Conservation (phyloP, 1,140 invertebrate genomes). For the Samia ricini region DNA sequence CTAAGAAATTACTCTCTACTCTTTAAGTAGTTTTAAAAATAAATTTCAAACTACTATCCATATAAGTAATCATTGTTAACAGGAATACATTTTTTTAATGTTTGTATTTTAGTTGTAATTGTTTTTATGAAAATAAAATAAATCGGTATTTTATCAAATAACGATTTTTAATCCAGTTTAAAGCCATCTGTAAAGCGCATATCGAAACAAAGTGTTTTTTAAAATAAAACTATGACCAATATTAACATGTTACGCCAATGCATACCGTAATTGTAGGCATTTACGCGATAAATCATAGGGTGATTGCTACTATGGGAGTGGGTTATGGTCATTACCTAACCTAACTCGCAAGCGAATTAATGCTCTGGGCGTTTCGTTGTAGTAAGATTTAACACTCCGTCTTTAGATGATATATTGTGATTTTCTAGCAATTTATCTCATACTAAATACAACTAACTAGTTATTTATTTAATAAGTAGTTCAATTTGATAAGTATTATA, state of each 20-base stretch:
- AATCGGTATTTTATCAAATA: no score
- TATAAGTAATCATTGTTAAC: no score
- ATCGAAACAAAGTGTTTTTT: neutral
- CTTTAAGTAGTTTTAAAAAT: neutral
- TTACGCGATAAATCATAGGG: constrained; percentile 7
- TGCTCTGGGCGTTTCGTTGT: neutral
- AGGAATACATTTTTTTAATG: no score
- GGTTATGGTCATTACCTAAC: constrained; percentile 3
- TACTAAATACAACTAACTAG: neutral
- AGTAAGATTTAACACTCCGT: neutral
- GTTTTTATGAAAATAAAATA: no score
- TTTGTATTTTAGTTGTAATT: no score
- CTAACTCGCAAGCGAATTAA: constrained; percentile 4
- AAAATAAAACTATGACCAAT: neutral
- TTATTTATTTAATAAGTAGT: no score
- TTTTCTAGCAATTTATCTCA: neutral
- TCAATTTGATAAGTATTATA: no score
- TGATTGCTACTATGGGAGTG: constrained; percentile 7
- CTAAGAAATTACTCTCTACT: neutral
- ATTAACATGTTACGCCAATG: constrained; percentile 10
- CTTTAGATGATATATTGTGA: neutral
- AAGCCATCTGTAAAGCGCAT: neutral
- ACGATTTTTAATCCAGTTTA: no score
- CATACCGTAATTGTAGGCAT: neutral
- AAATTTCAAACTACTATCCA: no score